Conservation (phyloP, 2,797 vertebrate species). For the Crocidura indochinensis region DNA sequence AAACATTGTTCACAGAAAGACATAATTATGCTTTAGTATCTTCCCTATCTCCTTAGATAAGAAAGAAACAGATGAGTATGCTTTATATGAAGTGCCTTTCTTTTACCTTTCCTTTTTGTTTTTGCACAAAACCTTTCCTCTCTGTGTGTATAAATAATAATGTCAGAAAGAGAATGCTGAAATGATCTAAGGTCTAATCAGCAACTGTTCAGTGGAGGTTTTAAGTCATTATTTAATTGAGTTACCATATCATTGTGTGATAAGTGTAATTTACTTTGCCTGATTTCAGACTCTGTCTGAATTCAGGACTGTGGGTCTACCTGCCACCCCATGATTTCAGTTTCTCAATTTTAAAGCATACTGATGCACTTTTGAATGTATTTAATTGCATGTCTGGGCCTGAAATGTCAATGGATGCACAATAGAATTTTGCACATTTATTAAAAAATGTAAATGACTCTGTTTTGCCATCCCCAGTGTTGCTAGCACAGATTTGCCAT, state of each 20-base stretch:
- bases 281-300: conserved; percentile 36
- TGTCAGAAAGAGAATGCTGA: conserved; percentile 36
- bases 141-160: conserved; percentile 39
- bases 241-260: conserved; percentile 20
- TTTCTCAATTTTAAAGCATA: conserved; percentile 40
- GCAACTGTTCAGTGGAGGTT: conserved; percentile 16
- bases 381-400: neutral
- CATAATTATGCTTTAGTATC: neutral
- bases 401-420: neutral
- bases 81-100: conserved; percentile 80
- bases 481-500: neutral
- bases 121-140: conserved; percentile 58
- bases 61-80: conserved; percentile 53
- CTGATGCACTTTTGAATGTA: neutral
- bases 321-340: neutral
- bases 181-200: conserved; percentile 27
- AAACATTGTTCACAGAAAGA: neutral
- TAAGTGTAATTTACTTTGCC: conserved; percentile 20
- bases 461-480: neutral
- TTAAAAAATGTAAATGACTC: conserved; percentile 18
- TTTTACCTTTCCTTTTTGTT: conserved; percentile 55
- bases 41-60: conserved; percentile 39
- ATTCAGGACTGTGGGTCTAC: conserved; percentile 1
- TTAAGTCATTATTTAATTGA: neutral
- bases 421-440: conserved; percentile 18